phyloP scores from a whole-genome alignment of 2,113 vertebrate genomes.

The Hemiscyllium ocellatum region DNA sequence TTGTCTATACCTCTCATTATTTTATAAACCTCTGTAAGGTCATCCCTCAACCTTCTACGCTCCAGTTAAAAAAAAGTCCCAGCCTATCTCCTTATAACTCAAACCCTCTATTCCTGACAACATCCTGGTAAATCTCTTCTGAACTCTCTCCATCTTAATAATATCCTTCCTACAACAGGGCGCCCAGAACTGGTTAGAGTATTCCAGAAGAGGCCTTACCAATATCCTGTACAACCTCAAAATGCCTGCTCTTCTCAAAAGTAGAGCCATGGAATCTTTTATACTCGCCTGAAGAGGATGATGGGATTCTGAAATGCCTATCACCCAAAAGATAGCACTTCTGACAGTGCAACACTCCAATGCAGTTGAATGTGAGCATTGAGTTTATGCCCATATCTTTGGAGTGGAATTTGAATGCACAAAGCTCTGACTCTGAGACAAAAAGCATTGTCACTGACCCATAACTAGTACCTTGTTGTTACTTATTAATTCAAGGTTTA shows the following conservation, averaged over 20 bases:
- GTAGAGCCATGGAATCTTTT: not conserved
- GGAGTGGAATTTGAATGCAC: not conserved
- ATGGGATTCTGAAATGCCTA: not conserved
- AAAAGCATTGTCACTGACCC: not conserved
- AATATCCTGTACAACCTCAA: no score
- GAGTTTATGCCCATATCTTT: not conserved
- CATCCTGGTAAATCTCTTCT: no score
- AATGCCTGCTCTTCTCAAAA: not conserved
- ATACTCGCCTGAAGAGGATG: not conserved
- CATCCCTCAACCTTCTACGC: no score
- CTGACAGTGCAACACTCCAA: not conserved
- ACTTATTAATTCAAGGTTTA: not conserved
- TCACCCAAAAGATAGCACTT: not conserved
- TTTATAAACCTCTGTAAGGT: no score
- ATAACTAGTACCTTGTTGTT: not conserved
- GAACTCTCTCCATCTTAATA: no score
- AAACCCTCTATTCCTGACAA: no score
- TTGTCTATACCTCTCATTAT: no score
- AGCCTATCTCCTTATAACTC: no score
- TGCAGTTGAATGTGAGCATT: not conserved
- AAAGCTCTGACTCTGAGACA: not conserved
- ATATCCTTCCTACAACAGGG: no score
- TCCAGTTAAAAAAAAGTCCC: no score
- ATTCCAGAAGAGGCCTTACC: no score
- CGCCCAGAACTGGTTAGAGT: no score